Evolutionary conservation across 2,888 invertebrate species (phyloP), one percentile per base, ranked within the genome.

Genomic region (Lymantria monacha): DNA sequence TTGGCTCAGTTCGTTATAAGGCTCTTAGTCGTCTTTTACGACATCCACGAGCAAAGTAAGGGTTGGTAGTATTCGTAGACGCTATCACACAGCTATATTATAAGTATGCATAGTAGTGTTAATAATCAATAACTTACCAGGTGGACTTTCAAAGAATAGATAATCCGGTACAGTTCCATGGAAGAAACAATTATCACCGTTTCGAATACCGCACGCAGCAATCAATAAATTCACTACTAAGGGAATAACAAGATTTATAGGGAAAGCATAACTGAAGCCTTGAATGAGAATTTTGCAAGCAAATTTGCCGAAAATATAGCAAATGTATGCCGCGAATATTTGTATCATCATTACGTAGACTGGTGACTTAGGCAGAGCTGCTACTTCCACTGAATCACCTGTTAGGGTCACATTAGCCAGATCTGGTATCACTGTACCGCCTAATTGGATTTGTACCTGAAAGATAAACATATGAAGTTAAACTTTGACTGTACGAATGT

Each of bases 261-360:
- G 99, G 69, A 99, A 97, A 0, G 99, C 98, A 77, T 98, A 99
- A 78, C 98, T 98, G 92, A 98, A 97, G 15, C 98, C 96, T 92
- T 99, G 99, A 64, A 99, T 98, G 71, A 98, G 94, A 72, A 98
- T 98, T 89, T 98, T 98, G 89, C 98, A 98, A 3, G 98, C 97
- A 66, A 98, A 98, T 88, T 98, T 98, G 60, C 97, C 97, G 73
- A 97, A 97, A 64, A 98, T 95, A 74, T 98, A 98, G 70, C 97
- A 97, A 46, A 97, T 91, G 74, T 97, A 97, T 5, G 97, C 95
- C 1, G 96, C 94, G 48, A 95, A 91, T 44, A 97, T 92, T 86
- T 98, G 97, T 38, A 98, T 93, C 9, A 97, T 81, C 45, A 97
- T 81, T 0, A 97, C 95, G 76, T 96, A 96, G 33, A 95, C 84